Evolutionary conservation across 2,797 vertebrate species (phyloP), one percentile per base, ranked within the genome.

Genomic region (Selene dorsalis): DNA sequence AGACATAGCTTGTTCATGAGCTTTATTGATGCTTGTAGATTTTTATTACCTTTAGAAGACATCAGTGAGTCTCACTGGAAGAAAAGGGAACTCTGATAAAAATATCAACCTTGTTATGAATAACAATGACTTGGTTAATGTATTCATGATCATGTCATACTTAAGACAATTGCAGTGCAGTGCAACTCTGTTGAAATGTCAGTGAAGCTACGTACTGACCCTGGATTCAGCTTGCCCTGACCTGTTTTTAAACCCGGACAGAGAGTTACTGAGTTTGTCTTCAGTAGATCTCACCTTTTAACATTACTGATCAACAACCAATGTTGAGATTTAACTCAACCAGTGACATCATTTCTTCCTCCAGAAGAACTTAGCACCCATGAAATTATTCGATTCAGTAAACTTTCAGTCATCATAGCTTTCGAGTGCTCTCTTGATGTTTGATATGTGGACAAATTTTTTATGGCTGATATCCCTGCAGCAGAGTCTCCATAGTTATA

Each of bases 381-480:
- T 58, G 2, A 75, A 74, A 67, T 4, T 2, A n/a, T 50, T 74
- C 66, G 28, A 22, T 69, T 35, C n/a, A 65, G 17, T 69, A 45
- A 69, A 72, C 26, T n/a, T 68, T 26, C 1, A 38, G 13, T 67
- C 57, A 18, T 38, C 14, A 24, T 20, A 17, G 28, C 35, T 58
- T 48, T 22, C 32, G 7, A 57, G 20, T 61, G 57, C 18, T 17
- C 30, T 18, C 28, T 38, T 28, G 18, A 68, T 53, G 16, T 73
- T 82, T 26, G 39, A 53, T 69, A 48, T 65, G 11, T 65, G 41
- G 22, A 43, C 30, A 67, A 5, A 30, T 30, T n/a, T n/a, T n/a
- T n/a, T n/a, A n/a, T n/a, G n/a, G n/a, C 35, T 28, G 20, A 43
- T 69, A 35, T n/a, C 74, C 24, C 58, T 58, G 67, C 66, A 66